Evolutionary conservation across 2,888 invertebrate genomes (phyloP), one percentile per base, ranked within the genome.

Genomic region (Eugnorisma glareosa): DNA sequence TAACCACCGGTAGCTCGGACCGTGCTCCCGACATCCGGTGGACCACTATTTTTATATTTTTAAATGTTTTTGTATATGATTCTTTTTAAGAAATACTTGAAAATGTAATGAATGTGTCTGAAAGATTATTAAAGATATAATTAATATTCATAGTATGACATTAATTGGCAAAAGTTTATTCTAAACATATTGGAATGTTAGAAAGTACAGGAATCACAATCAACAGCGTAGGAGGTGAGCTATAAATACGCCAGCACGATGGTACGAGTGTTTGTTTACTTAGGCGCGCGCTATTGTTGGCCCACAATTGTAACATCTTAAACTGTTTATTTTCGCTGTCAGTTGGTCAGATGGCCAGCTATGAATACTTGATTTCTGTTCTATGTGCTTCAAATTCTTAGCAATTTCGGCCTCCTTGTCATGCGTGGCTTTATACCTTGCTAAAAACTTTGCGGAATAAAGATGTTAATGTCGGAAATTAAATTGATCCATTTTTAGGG

Each of bases 261-360:
- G 81, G 57, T 6, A 35, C 67, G 69, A 63, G 28, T 83, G 88
- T 89, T 89, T 92, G 88, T 91, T 89, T 89, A 77, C 79, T 73
- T 82, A 84, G 72, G 72, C 61, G 57, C n/a, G 45, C 5, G 80
- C 88, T 88, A 89, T 88, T 90, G 88, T 86, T 79, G 83, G 85
- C 82, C 69, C 51, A 88, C 89, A 86, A 86, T 85, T 89, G 89
- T 88, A 88, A 86, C 86, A 77, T 79, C 67, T 89, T 82, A 74
- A 77, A 71, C 59, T 90, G 91, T 92, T 92, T 92, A 85, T 91
- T 91, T 89, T 87, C 73, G 70, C 84, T 87, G 89, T 85, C 82
- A 63, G 68, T 13, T 59, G 11, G 40, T 43, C n/a, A n/a, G 68
- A 72, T 1, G 64, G 64, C 31, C 24, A 15, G 28, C 77, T 68